Evolutionary conservation across 2,113 vertebrate genomes (phyloP), one percentile per base, ranked within the genome.

Genomic region (Opisthocomus hoazin): DNA sequence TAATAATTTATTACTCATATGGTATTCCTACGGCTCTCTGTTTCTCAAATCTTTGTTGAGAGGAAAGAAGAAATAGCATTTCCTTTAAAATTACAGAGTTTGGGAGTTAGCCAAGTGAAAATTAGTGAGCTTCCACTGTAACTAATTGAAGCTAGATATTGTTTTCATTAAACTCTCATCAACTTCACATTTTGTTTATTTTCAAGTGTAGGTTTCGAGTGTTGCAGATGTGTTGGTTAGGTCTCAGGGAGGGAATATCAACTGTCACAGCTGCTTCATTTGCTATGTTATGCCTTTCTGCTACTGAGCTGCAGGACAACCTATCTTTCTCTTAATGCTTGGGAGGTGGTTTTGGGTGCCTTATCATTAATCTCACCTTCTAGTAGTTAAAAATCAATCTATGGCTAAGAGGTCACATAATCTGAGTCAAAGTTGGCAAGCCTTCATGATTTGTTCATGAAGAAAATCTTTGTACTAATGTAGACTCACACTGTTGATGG

Each of bases 141-240:
- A 86, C 68, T 82, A 95, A 92, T 93, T 96, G 84, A 94, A 86
- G 24, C 71, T 68, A 60, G 56, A 85, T 54, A 92, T 89, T 94
- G 43, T 94, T 96, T 96, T 95, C 90, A 93, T 95, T 90, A 92
- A 93, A 89, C 12, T 89, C 76, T 78, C 88, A 90, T 94, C 88
- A 58, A 57, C 26, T 82, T 83, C 87, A 41, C n/a, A 48, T 95
- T 96, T 93, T 82, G 23, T 77, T 95, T 80, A 65, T 88, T 96
- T 96, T 66, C 81, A 93, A 87, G 90, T 50, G 14, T 92, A 84
- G 65, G 18, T 89, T 50, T 92, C 83, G 89, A 88, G 58, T 53
- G 18, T 20, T 79, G 60, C 54, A 64, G 41, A 96, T 66, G 46
- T 76, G 4, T 26, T 66, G 11, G 56, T 86, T 69, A 63, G 41